Evolutionary conservation across 1,140 invertebrate species (phyloP), one percentile per base, ranked within the genome.

Genomic region (Procambarus clarkii): DNA sequence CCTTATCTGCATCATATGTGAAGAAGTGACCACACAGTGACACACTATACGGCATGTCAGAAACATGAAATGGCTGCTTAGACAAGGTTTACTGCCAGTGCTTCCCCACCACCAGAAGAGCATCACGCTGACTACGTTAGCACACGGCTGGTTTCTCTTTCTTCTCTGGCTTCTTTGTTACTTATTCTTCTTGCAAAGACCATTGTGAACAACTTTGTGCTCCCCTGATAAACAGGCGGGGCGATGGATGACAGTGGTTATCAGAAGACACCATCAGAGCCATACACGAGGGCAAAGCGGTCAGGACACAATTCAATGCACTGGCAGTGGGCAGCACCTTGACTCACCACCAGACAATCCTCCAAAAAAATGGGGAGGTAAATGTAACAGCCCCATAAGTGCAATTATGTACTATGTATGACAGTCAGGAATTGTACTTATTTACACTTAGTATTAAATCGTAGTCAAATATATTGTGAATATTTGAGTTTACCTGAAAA

Each of bases 211-310:
- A 13, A 93, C 82, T 48, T 92, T 94, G 69, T 93, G 93, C 4
- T 88, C 82, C n/a, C 91, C 91, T 21, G 87, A 92, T 18, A 93
- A 64, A 93, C 96, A 96, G 7, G 95, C 94, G 18, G 96, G 96
- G 93, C 96, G 96, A 93, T 97, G 96, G 92, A 98, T 97, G 96
- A 94, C 98, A n/a, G 94, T 98, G 97, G 93, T 97, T 98, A 78
- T 95, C 94, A 93, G 0, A 97, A 98, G 86, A 96, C 96, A 94
- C 97, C 96, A 93, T 98, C 97, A 93, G 96, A 97, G 76, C 97
- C 97, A 94, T 98, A 99, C 48, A 98, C 97, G 44, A n/a, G 96
- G 69, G 64, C 79, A 77, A 74, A 91, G 76, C 83, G 90, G 34
- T 92, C 92, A 15, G 92, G 92, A 60, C 92, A 93, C 8, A 77